Evolutionary conservation across 2,113 vertebrate genomes (phyloP).

Genomic region (Pipa parva): DNA sequence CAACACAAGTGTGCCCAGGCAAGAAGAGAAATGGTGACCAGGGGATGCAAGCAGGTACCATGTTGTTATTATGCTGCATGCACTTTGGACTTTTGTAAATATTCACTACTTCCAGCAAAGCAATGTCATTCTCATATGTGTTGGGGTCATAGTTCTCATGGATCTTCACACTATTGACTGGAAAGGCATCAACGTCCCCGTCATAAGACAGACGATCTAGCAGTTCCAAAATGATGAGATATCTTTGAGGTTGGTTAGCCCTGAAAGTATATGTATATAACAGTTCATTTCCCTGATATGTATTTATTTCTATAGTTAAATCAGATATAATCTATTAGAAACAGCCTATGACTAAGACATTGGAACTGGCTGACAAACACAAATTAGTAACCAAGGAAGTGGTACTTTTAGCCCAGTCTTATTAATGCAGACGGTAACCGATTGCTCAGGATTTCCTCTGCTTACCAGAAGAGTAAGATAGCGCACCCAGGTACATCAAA

Average conservation of each 20-base stretch:
- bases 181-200: conserved; percentile 46
- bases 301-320: too few relatives aligned
- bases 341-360: background rate
- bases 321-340: too few relatives aligned
- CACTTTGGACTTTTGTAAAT: conserved; percentile 45
- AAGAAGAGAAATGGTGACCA: conserved; percentile 80
- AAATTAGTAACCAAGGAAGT: background rate
- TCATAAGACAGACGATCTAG: conserved; percentile 47
- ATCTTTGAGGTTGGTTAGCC: conserved; percentile 51
- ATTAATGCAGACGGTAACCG: too few relatives aligned
- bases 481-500: too few relatives aligned
- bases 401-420: too few relatives aligned
- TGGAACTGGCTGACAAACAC: too few relatives aligned
- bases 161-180: conserved; percentile 61
- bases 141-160: conserved; percentile 67
- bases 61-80: conserved; percentile 39
- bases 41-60: conserved; percentile 77
- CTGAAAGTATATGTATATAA: conserved; percentile 52
- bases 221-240: conserved; percentile 73
- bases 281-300: too few relatives aligned
- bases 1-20: conserved; percentile 69
- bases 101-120: conserved; percentile 72
- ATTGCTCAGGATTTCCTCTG: too few relatives aligned
- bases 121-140: conserved; percentile 89
- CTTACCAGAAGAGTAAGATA: too few relatives aligned